Percentiles rank a stretch among this genome's conserved stretches.
phyloP scores from a whole-genome alignment of 2,888 invertebrate species.

The Willowsia nigromaculata region DNA sequence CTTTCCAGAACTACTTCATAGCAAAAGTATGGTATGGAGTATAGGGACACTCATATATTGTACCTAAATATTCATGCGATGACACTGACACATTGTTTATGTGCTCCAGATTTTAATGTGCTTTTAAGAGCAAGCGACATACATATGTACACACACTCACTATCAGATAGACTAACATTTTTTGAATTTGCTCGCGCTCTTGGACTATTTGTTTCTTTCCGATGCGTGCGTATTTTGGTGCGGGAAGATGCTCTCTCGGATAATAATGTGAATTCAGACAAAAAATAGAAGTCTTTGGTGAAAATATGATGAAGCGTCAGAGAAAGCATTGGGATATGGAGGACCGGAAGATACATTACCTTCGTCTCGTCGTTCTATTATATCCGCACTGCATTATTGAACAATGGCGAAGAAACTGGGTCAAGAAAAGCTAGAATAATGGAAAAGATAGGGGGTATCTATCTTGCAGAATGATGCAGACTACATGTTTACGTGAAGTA shows the following conservation, averaged over 20 bases:
- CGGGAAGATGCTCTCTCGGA: neutral
- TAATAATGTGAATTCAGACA: neutral
- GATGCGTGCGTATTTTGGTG: neutral
- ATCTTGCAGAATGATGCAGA: no score
- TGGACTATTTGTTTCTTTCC: neutral
- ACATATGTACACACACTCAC: no score
- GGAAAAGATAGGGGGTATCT: neutral
- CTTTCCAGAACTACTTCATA: neutral
- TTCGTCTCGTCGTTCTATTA: neutral
- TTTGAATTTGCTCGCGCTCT: neutral
- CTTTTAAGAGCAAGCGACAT: slow-evolving; percentile 8
- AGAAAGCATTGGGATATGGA: neutral
- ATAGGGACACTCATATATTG: neutral
- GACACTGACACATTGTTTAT: slow-evolving; percentile 12
- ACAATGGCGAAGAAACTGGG: neutral
- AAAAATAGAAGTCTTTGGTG: neutral
- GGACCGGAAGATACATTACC: neutral
- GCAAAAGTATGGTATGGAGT: neutral
- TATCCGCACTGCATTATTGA: no score
- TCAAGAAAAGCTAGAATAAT: neutral
- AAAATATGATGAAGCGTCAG: neutral
- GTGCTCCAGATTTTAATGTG: slow-evolving; percentile 21
- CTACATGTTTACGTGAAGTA: no score
- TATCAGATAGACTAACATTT: neutral
- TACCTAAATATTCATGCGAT: neutral